Base-by-base conservation (phyloP, 2,888 invertebrate species). In the Hartigia nigra region DNA sequence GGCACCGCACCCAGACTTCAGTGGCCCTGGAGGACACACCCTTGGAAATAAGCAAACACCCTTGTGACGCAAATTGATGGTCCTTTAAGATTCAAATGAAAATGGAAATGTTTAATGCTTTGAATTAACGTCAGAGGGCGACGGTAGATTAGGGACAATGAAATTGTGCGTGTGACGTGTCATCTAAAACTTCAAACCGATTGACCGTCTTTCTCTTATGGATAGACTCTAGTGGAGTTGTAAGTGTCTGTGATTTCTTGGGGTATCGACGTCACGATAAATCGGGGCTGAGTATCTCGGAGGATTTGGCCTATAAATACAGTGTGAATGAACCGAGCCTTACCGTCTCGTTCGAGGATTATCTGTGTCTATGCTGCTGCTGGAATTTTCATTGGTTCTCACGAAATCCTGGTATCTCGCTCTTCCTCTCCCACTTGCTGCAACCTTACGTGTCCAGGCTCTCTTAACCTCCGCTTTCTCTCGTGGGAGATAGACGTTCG, bases 11-110 rank as follows among this genome's bases (percentile, higher is more conserved):
- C 87, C 80, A 83, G 83, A 79, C 80, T 82, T 86, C 82, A 86
- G 86, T 86, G 83, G 75, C 69, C 76, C 35, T 77, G 75, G 31
- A 77, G 72, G 83, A 85, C 86, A 85, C 87, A 78, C 86, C 87
- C 83, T 85, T 82, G 81, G 84, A 83, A 84, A 86, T 83, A 86
- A 82, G 84, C 81, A 84, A 83, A 83, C 82, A 79, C 77, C 80
- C 74, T 69, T 75, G 39, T 84, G 85, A 84, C 85, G 86, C 75
- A 86, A 81, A 77, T 81, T 75, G 79, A 79, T 74, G 79, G 76
- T 32, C 34, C 32, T 75, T 75, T 32, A 36, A 2, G 34, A n/a
- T 31, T 32, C 12, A 35, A 75, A 55, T 55, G 55, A 55, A 55
- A 23, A 23, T 55, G 55, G 23, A 55, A 23, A 23, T 55, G 23